Evolutionary conservation across 2,888 invertebrate genomes (phyloP), one percentile per base, ranked within the genome.

Genomic region (Drosophila anomalata): DNA sequence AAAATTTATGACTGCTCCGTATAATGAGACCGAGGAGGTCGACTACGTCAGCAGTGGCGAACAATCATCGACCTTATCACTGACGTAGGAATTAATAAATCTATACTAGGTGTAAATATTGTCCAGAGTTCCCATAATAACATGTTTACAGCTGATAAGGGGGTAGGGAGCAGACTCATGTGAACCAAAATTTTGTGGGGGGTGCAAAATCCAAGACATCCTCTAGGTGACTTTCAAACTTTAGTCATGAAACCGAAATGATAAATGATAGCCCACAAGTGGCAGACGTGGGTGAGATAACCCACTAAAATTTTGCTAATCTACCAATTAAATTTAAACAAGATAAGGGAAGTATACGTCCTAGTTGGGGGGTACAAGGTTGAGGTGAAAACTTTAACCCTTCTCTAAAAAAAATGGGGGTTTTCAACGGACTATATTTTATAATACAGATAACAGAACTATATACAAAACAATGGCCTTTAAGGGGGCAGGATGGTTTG

Each of bases 81-180:
- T 70, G 72, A 70, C 70, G 72, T 62, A 52, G 62, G 39, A 31
- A 41, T 3, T 33, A 48, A 20, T 56, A 9, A 51, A 67, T 68
- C 58, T 67, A 57, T 68, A 51, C 41, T 52, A 39, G 51, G 51
- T 59, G 54, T 31, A 42, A 71, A 53, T 24, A 41, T 46, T 59
- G 41, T 12, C 20, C 48, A 48, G 48, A 62, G 61, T 62, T 62
- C 61, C 48, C 61, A 62, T 50, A 61, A 61, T 60, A 56, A 42
- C 70, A 67, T 86, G 87, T 79, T 86, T 81, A 86, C 71, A 54
- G 33, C 57, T 46, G 87, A 86, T 86, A 79, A 77, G 65, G 20
- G 3, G 17, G 46, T 22, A 47, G 36, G 56, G 36, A 22, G 5
- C 44, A 1, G 0, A 26, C 44, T 46, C 3, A 47, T 9, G 17